These are phyloP conservation scores for Vultur gryphus DNA, from an alignment of 2,797 vertebrate species.

Conservation along the genomic window DNA sequence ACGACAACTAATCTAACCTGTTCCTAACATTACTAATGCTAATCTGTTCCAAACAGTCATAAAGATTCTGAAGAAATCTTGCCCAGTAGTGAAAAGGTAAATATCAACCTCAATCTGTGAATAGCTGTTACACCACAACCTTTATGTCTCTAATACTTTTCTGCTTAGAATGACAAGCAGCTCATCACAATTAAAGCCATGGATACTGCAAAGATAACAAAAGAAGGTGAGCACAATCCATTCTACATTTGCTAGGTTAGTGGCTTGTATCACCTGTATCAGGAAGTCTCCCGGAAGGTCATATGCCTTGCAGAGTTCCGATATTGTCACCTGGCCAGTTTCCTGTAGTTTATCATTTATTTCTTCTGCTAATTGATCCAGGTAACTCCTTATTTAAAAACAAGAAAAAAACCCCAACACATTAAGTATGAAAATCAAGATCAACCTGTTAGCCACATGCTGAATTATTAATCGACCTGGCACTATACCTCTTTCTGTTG, in stretches of 20 bases:
- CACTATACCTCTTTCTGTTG: background rate
- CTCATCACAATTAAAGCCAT: background rate
- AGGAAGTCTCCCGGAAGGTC: conserved; percentile 94
- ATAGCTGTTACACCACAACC: background rate
- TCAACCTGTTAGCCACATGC: background rate
- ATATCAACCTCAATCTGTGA: background rate
- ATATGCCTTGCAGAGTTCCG: conserved; percentile 91
- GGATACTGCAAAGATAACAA: background rate
- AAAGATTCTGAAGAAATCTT: background rate
- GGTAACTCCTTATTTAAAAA: conserved; percentile 77
- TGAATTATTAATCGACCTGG: background rate
- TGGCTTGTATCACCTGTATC: conserved; percentile 78
- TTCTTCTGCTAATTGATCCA: conserved; percentile 91
- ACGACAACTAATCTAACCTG: background rate
- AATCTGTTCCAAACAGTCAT: background rate
- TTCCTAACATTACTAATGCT: background rate
- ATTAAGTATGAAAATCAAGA: background rate
- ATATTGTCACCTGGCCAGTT: conserved; percentile 88
- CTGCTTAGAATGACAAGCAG: background rate
- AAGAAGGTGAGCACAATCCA: background rate
- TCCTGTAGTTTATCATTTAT: conserved; percentile 95
- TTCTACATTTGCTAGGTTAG: background rate
- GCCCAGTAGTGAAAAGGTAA: background rate
- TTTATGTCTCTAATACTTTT: background rate
- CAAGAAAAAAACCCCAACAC: background rate